phyloP scores from a whole-genome alignment of 2,113 vertebrate species.

The Dascyllus trimaculatus region DNA sequence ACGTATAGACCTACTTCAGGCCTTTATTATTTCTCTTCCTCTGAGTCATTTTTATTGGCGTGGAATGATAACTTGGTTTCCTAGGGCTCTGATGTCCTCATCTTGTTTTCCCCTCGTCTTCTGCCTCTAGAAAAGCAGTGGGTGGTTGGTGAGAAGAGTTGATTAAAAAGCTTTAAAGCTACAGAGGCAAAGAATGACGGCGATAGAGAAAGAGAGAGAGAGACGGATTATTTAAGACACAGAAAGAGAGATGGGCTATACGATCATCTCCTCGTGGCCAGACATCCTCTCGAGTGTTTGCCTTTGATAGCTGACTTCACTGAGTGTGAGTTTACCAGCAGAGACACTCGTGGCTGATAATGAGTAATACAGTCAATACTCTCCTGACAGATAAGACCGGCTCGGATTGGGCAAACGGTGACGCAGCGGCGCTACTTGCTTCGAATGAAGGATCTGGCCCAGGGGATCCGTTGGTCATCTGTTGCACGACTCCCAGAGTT shows the following conservation, averaged over 20 bases:
- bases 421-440: conserved; percentile 8
- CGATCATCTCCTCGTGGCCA: conserved; percentile 38
- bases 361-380: conserved; percentile 73
- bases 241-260: conserved; percentile 9
- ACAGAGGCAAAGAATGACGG: conserved; percentile 34
- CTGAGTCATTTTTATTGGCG: conserved; percentile 29
- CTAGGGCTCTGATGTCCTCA: conserved; percentile 14
- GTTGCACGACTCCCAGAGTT: conserved; percentile 47
- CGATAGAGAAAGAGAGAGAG: neutral
- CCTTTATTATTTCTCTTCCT: conserved; percentile 39
- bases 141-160: conserved; percentile 28
- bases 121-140: neutral
- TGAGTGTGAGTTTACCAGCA: conserved; percentile 42
- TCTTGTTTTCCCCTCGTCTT: conserved; percentile 38
- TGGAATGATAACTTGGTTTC: conserved; percentile 19
- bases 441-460: conserved; percentile 58
- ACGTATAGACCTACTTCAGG: conserved; percentile 7
- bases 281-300: conserved; percentile 43
- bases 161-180: conserved; percentile 66
- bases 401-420: conserved; percentile 27
- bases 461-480: conserved; percentile 64
- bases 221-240: conserved; percentile 36
- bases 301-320: conserved; percentile 51
- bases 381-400: conserved; percentile 57
- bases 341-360: conserved; percentile 53